Evolutionary conservation across 2,888 invertebrate genomes (phyloP), one percentile per base, ranked within the genome.

Genomic region (Digitonthophagus gazella): DNA sequence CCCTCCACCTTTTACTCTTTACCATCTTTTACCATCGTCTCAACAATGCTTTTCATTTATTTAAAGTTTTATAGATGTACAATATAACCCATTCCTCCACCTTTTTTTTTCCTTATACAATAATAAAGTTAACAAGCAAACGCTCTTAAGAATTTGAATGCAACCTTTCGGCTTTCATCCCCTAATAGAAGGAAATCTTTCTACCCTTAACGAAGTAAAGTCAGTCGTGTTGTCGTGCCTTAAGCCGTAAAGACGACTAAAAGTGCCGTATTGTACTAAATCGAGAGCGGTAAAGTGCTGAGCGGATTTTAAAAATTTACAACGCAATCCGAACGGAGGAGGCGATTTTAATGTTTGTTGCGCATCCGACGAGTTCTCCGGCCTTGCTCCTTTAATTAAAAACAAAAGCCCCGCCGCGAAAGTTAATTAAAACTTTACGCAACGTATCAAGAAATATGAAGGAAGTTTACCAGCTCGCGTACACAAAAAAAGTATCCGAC

Each of bases 371-470:
- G 61, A n/a, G 61, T 61, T 18, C 18, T 44, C 11, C 11, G 28
- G 28, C 11, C 28, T 44, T 5, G 8, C n/a, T 69, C 61, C 61
- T 68, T 68, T 68, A 68, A 68, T 68, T 68, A 68, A 68, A 69
- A 69, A 69, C 68, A 69, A 69, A 69, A 69, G 54, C 68, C 66
- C 16, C 54, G 54, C 61, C 20, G 65, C 20, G 65, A 69, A 69
- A 66, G 66, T 69, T 69, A 69, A 69, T 69, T 69, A 69, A 69
- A 69, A 69, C 61, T 69, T 69, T 58, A 61, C 61, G 66, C 68
- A 63, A 11, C 28, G 66, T 66, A 58, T 65, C 19, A 69, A 69
- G 66, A 66, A 69, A 66, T 69, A 66, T 69, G 66, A 69, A 68
- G 44, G 54, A 65, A 69, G 56, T 69, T 69, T 63, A 14, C 65